Evolutionary conservation across 2,797 vertebrate species (phyloP).

Genomic region (Erethizon dorsatum): DNA sequence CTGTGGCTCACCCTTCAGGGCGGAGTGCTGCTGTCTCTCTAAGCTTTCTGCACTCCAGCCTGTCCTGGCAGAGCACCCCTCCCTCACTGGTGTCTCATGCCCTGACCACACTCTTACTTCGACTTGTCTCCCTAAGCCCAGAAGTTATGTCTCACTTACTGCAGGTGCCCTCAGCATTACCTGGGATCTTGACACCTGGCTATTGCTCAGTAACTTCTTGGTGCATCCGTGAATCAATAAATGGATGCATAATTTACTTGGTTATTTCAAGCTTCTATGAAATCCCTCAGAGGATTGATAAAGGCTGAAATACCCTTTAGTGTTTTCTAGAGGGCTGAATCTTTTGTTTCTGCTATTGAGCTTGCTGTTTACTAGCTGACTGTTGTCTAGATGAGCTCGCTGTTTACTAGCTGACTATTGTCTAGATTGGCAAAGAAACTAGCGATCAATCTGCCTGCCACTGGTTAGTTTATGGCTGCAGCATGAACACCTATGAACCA

Average conservation of each 20-base stretch:
- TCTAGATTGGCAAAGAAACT: neutral
- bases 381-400: neutral
- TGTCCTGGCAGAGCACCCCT: neutral
- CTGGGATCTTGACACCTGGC: neutral
- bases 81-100: neutral
- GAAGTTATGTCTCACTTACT: neutral
- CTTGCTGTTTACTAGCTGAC: neutral
- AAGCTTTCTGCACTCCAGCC: neutral
- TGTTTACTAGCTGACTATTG: neutral
- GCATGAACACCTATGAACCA: constrained; percentile 1
- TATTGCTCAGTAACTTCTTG: neutral
- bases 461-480: neutral
- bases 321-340: neutral
- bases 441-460: neutral
- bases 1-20: neutral
- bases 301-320: neutral
- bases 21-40: neutral
- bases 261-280: constrained; percentile 8
- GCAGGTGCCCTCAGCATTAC: neutral
- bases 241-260: neutral
- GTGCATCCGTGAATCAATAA: neutral
- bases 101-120: neutral
- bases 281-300: neutral
- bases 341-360: neutral
- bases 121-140: neutral